Base-by-base conservation (phyloP, 1,140 invertebrate genomes). In the Stegodyphus dumicola region DNA sequence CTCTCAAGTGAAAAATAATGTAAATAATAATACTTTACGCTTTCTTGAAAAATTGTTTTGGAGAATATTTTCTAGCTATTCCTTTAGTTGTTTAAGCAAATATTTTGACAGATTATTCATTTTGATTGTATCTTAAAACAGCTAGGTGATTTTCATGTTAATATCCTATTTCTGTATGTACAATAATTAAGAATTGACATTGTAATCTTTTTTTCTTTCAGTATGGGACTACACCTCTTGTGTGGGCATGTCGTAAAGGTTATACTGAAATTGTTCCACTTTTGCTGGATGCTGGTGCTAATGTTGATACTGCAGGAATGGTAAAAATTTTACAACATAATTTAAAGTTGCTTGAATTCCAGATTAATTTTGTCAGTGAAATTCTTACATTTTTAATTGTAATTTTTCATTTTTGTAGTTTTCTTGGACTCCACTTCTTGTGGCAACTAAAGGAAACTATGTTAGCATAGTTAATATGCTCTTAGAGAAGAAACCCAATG, bases 201-300 rank as follows among this genome's bases (percentile, higher is more conserved):
- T 33, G 33, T 33, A 33, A 33, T 33, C 1, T 33, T 33, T 60
- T 60, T 60, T 60, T 60, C 52, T 66, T 87, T 10, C 87, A 95
- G 93, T 99, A 99, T 92, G 98, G 97, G 15, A 99, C 97, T 0
- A 98, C 98, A 0, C 96, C 98, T 4, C 91, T 99, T 6, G 95
- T 99, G 60, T 99, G 98, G 98, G 97, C 97, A 13, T 94, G 94
- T 84, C 92, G 98, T 48, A 98, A 97, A 90, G 98, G 98, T 13
- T 95, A 95, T 90, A 90, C 93, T 10, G 94, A 96, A 87, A 96
- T 99, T 81, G 96, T 97, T 48, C 94, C 95, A 84, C 92, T 93
- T 64, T 91, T 99, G 48, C 90, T 99, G 5, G 94, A 94, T 88
- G 94, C 95, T 80, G 96, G 96, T 49, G 95, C 95, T 49, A 95